Evolutionary conservation across 2,113 vertebrate species (phyloP), one percentile per base, ranked within the genome.

Genomic region (Chaetorhynchus papuensis): DNA sequence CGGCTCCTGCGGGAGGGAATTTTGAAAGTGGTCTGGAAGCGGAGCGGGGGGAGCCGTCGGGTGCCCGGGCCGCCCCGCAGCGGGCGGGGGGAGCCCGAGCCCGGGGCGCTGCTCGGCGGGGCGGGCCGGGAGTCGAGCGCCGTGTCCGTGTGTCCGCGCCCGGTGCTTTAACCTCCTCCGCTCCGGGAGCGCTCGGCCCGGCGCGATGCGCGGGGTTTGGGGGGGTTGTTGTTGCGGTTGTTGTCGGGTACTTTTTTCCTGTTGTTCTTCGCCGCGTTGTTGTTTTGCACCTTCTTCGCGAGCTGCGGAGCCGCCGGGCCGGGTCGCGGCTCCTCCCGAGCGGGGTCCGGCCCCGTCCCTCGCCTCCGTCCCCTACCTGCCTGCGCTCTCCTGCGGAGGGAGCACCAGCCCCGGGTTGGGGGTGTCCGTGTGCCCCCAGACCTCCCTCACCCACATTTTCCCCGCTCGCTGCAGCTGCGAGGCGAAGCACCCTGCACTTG

Each of bases 21-120:
- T 98, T 98, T 95, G 83, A 96, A 98, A 97, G 95, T 94, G 95
- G 72, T 77, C 74, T 72, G 81, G 74, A 31, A 78, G 66, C 37
- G 60, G 89, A 52, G 70, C 39, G 79, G 83, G 53, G 41, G 20
- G 52, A 54, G 68, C 60, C 87, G 77, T 33, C 83, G 77, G 69
- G 82, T 21, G 41, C n/a, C 42, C 79, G 69, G 61, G 44, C 56
- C 27, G 90, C 23, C 47, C 33, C 21, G n/a, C 50, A 75, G 57
- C 53, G 54, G 87, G 56, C 37, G 78, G 83, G 47, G n/a, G 16
- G 30, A 56, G 72, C 57, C 87, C 14, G 53, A 24, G 23, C 31
- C 61, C 28, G 27, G 47, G 78, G 79, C n/a, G 59, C 60, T 53
- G 78, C 56, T 23, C 35, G 50, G 69, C 65, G 79, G 65, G 54